Evolutionary conservation across 2,113 vertebrate genomes (phyloP), one percentile per base, ranked within the genome.

Genomic region (Atrichornis clamosus): DNA sequence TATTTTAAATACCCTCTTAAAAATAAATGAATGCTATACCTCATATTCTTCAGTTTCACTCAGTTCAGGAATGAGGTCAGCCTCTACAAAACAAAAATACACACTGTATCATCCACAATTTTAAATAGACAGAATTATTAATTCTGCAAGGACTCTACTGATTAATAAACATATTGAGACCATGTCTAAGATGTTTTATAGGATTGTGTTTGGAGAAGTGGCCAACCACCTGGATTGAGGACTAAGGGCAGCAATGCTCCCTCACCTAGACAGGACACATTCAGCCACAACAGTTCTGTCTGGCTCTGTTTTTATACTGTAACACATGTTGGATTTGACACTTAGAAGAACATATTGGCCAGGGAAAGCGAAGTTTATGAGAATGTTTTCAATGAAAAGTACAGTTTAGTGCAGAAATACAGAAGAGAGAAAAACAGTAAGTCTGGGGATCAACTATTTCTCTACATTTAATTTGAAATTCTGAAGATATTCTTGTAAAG

Each of bases 41-140:
- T 98, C 96, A 97, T 97, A 98, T 95, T 98, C 98, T 98, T 98
- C 98, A 91, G 98, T 97, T 96, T 97, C 98, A 95, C 95, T 98
- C 95, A 98, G 96, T 89, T 98, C 98, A 94, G 97, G 97, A 95
- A 98, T 98, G 50, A 97, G 95, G 72, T 97, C 98, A 97, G 96
- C 93, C 80, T 98, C 98, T 98, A 97, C 33, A 97, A 98, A 98
- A 97, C 91, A 95, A 97, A 97, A 96, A 97, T 93, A 94, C 72
- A 93, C 46, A 97, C 70, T 7, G 9, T 37, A 96, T 96, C 87
- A 97, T 73, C 81, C 87, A 96, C 82, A 41, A 84, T 94, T 96
- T 96, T 76, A 93, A 79, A 75, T 22, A 78, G 55, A 89, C 50
- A 89, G 73, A 95, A 76, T 63, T 65, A 52, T 49, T 64, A 74